Evolutionary conservation across 1,140 invertebrate species (phyloP).

Genomic region (Nasonia giraulti): DNA sequence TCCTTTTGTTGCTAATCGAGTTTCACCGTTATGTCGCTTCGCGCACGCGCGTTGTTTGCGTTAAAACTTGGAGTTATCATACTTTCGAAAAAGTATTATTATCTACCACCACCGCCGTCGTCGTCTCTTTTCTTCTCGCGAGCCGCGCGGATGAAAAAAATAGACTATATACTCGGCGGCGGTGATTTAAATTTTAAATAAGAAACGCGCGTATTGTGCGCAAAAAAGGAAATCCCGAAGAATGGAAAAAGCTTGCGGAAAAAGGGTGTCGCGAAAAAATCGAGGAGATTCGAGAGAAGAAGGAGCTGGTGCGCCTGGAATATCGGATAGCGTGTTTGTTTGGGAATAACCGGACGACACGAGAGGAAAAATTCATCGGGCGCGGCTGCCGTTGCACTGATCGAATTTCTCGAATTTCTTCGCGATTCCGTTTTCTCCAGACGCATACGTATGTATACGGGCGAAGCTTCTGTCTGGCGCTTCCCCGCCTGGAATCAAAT

Average conservation of each 20-base stretch:
- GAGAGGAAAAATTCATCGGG: conserved; percentile 43
- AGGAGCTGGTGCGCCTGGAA: conserved; percentile 46
- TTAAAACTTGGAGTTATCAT: not conserved
- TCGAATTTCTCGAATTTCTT: conserved; percentile 64
- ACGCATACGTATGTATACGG: not conserved
- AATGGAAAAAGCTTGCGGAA: not conserved
- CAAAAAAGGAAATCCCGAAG: not conserved
- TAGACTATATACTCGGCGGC: too few relatives aligned
- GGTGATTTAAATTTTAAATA: conserved; percentile 44
- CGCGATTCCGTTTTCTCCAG: conserved; percentile 16
- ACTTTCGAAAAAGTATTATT: not conserved
- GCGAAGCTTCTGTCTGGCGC: not conserved
- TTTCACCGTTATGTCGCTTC: conserved; percentile 18
- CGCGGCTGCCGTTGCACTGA: conserved; percentile 53
- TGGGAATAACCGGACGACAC: conserved; percentile 39
- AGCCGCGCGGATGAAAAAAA: too few relatives aligned
- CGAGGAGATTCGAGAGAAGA: conserved; percentile 44
- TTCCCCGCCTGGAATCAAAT: not conserved
- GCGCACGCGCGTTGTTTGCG: too few relatives aligned
- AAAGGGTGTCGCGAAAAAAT: conserved; percentile 51
- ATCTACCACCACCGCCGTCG: too few relatives aligned
- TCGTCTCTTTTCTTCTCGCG: not conserved
- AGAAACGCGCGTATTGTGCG: not conserved
- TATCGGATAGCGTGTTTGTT: conserved; percentile 51
- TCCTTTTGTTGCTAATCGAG: conserved; percentile 36